These are phyloP conservation scores for Xiphophorus hellerii DNA, from an alignment of 2,113 vertebrate genomes.

Conservation along the genomic window DNA sequence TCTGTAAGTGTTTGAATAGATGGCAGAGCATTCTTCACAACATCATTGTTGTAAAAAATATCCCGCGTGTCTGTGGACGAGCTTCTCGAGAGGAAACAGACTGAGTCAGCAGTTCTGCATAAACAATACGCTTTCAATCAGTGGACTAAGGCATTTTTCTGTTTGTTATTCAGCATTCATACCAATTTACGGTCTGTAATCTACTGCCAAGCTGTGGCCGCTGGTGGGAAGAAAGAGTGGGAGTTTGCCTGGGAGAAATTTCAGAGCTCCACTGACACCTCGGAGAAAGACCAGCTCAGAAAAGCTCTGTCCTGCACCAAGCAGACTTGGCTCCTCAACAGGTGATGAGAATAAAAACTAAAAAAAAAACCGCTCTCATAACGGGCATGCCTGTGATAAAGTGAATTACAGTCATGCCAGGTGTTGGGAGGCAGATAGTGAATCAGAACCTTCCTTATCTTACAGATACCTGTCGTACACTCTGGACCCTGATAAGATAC, in stretches of 20 bases:
- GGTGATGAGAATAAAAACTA: constrained; percentile 70
- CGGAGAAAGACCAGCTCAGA: constrained; percentile 85
- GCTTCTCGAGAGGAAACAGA: not conserved
- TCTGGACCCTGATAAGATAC: constrained; percentile 83
- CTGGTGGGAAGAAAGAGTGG: constrained; percentile 83
- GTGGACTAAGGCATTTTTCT: constrained; percentile 6
- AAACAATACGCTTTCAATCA: not conserved
- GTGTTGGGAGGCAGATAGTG: not conserved
- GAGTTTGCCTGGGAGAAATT: constrained; percentile 85
- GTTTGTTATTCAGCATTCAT: constrained; percentile 79
- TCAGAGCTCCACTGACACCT: constrained; percentile 53
- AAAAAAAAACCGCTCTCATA: not conserved
- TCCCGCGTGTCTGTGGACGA: not conserved
- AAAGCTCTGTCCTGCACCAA: constrained; percentile 85
- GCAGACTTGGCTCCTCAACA: constrained; percentile 87
- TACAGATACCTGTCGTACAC: constrained; percentile 88
- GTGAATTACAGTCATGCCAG: not conserved
- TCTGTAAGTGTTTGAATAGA: not conserved
- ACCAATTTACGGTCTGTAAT: constrained; percentile 84
- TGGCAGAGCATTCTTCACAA: not conserved
- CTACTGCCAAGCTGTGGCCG: constrained; percentile 88
- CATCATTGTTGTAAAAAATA: not conserved
- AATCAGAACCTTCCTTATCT: constrained; percentile 27
- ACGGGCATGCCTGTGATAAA: not conserved
- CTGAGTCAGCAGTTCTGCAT: not conserved